phyloP scores from a whole-genome alignment of 2,888 invertebrate genomes.

The Thereva unica region DNA sequence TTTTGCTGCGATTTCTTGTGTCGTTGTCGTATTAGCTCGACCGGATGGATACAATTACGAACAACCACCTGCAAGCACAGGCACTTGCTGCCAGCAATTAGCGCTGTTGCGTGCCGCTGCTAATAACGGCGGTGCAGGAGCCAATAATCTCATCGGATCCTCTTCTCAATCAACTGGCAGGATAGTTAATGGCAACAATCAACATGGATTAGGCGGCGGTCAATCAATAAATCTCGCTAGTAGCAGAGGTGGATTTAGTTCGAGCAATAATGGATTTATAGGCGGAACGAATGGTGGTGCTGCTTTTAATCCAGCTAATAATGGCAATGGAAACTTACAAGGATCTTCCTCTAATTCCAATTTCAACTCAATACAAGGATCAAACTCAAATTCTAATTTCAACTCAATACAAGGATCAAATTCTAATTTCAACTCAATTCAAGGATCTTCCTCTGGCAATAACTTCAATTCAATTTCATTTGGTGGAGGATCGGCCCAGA shows the following conservation, averaged over 20 bases:
- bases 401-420: conserved; percentile 35
- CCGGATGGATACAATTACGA: conserved; percentile 67
- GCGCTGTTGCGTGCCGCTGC: conserved; percentile 20
- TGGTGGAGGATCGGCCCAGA: conserved; percentile 59
- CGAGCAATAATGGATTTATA: conserved; percentile 36
- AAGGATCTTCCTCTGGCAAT: conserved; percentile 12
- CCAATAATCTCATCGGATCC: not conserved
- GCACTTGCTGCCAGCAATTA: conserved; percentile 45
- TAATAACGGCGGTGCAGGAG: not conserved
- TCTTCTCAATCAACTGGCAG: conserved; percentile 45
- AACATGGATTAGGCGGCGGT: conserved; percentile 4
- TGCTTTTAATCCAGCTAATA: too few relatives aligned
- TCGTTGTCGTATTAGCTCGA: conserved; percentile 64
- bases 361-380: too few relatives aligned
- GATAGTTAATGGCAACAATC: conserved; percentile 49
- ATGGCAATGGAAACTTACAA: too few relatives aligned
- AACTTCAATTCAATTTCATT: conserved; percentile 27
- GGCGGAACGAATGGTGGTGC: too few relatives aligned
- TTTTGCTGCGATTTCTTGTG: conserved; percentile 42
- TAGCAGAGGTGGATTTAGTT: conserved; percentile 45
- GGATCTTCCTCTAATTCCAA: too few relatives aligned
- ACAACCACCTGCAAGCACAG: conserved; percentile 47
- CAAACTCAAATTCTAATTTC: too few relatives aligned
- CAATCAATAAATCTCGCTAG: conserved; percentile 58
- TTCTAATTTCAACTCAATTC: conserved; percentile 12